Conservation (phyloP, 1,140 invertebrate genomes). For the Drosophila virilis region DNA sequence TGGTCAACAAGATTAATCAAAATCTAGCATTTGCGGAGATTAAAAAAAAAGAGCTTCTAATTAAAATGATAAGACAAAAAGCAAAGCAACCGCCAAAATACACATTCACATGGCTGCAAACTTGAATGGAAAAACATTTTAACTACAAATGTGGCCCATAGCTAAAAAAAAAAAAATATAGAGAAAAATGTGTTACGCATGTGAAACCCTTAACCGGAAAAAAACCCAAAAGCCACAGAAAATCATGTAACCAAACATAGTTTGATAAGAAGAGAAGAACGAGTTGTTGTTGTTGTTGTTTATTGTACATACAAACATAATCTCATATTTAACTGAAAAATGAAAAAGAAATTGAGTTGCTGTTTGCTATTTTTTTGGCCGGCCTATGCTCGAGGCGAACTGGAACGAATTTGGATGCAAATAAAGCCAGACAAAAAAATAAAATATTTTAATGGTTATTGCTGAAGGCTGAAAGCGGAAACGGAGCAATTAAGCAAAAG, state of each 20-base stretch:
- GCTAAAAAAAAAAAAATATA: constrained; percentile 35
- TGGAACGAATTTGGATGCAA: background rate
- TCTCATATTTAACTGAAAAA: constrained; percentile 59
- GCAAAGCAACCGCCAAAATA: constrained; percentile 16
- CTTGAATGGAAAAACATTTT: constrained; percentile 58
- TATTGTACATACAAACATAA: constrained; percentile 43
- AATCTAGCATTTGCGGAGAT: constrained; percentile 41
- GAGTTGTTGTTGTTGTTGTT: constrained; percentile 4
- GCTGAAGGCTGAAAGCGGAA: no score
- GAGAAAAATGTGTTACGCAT: constrained; percentile 46
- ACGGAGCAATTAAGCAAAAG: no score
- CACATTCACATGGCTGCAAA: constrained; percentile 17
- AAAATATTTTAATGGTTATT: background rate
- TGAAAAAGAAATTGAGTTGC: constrained; percentile 42
- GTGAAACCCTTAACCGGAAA: constrained; percentile 18
- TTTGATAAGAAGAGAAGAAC: constrained; percentile 39
- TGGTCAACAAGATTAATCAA: constrained; percentile 65
- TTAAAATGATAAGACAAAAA: constrained; percentile 71
- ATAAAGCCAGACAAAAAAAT: background rate
- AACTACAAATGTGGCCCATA: constrained; percentile 48
- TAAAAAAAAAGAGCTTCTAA: constrained; percentile 51
- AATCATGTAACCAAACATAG: constrained; percentile 57
- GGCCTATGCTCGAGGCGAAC: background rate
- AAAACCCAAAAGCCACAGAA: constrained; percentile 30
- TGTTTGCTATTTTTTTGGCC: background rate